phyloP scores from a whole-genome alignment of 1,140 invertebrate species.

The Myzus persicae region DNA sequence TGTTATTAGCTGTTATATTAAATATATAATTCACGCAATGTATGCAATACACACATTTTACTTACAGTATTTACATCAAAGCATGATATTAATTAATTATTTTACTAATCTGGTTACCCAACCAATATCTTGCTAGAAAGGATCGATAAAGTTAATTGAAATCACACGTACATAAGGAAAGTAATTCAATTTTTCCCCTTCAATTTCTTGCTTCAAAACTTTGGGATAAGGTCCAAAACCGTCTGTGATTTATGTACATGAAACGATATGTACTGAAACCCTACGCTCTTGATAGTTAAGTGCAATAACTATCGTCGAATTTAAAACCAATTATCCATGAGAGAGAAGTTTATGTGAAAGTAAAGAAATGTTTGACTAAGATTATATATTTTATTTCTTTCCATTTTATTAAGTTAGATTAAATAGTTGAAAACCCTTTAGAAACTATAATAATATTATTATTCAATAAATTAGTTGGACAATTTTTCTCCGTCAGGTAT shows the following conservation, averaged over 20 bases:
- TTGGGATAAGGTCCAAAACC: constrained; percentile 4
- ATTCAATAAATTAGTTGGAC: background rate
- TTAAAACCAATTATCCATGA: background rate
- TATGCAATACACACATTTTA: background rate
- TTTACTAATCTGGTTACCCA: background rate
- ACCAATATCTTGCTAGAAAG: background rate
- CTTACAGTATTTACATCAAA: background rate
- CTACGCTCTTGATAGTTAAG: background rate
- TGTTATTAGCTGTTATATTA: background rate
- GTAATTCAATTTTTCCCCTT: constrained; percentile 1
- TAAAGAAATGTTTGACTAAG: background rate
- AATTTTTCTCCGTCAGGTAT: background rate
- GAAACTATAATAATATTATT: background rate
- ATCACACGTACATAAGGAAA: background rate
- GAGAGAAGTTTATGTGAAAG: background rate
- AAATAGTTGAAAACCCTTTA: background rate
- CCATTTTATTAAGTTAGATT: background rate
- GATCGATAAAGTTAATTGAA: background rate
- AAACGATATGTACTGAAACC: constrained; percentile 11
- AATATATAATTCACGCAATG: background rate
- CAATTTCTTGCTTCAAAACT: constrained; percentile 23
- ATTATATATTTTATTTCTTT: background rate
- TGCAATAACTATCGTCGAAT: background rate
- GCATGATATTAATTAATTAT: background rate
- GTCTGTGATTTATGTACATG: constrained; percentile 12